These are phyloP conservation scores for Bergia sp. DNA, from an alignment of 92 coral and sea anemone genomes.

Conservation along the genomic window DNA sequence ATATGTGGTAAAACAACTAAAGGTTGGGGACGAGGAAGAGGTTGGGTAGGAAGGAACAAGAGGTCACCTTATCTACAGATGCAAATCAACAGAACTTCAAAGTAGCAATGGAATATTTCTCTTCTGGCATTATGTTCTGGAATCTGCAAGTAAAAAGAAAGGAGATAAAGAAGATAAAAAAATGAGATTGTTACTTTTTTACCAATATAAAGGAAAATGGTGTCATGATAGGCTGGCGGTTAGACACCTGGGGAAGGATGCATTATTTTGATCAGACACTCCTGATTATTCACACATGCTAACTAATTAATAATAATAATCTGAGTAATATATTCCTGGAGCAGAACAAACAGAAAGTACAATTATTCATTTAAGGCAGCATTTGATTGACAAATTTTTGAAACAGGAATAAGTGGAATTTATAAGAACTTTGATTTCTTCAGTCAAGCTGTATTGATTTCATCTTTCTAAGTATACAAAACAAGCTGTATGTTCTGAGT, in stretches of 20 bases:
- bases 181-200: background rate
- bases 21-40: background rate
- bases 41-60: slow-evolving; percentile 19
- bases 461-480: too few species aligned
- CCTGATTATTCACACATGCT: background rate
- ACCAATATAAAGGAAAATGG: background rate
- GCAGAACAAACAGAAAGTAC: too few species aligned
- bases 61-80: slow-evolving; percentile 2
- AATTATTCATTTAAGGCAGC: too few species aligned
- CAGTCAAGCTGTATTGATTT: too few species aligned
- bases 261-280: background rate
- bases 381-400: too few species aligned
- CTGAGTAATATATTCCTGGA: background rate
- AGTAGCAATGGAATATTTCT: background rate
- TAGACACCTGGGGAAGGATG: background rate
- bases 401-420: too few species aligned
- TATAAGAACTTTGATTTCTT: too few species aligned
- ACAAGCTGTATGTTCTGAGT: too few species aligned
- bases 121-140: background rate
- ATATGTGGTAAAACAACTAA: background rate
- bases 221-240: background rate
- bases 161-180: background rate
- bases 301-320: background rate
- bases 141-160: background rate
- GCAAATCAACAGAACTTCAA: background rate